A percentile compares a stretch with the other conserved stretches of the same genome.
phyloP scores from a whole-genome alignment of 2,888 invertebrate species.

The Mythimna vitellina region DNA sequence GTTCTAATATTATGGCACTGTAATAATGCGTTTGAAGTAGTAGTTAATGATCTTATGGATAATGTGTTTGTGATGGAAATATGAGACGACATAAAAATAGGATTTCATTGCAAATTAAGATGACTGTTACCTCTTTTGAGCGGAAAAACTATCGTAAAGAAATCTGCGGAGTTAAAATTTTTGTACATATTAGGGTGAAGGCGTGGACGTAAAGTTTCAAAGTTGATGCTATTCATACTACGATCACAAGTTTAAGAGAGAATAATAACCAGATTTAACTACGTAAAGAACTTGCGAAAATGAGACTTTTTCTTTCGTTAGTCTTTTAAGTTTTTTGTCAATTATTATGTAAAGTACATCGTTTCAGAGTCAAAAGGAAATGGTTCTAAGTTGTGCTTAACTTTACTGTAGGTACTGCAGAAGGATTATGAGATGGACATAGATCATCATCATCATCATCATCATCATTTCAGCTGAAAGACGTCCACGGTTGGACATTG shows the following conservation, averaged over 20 bases:
- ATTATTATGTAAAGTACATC: not conserved
- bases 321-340: not conserved
- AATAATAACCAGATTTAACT: slow-evolving; percentile 15
- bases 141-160: not conserved
- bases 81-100: not conserved
- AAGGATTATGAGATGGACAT: not conserved
- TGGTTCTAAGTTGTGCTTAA: not conserved
- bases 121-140: not conserved
- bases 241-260: slow-evolving; percentile 3
- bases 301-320: not conserved
- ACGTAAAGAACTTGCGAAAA: slow-evolving; percentile 21
- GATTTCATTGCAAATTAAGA: not conserved
- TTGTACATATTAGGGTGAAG: not conserved
- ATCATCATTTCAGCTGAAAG: no score
- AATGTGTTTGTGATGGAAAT: not conserved
- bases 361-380: not conserved
- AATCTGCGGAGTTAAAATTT: not conserved
- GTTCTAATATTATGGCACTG: not conserved
- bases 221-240: slow-evolving; percentile 2
- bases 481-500: no score
- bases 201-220: not conserved
- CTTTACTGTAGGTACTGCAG: not conserved
- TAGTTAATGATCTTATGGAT: not conserved
- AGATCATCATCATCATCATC: no score
- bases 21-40: not conserved